Base-by-base conservation (phyloP, 1,140 invertebrate species). In the Cephus cinctus region DNA sequence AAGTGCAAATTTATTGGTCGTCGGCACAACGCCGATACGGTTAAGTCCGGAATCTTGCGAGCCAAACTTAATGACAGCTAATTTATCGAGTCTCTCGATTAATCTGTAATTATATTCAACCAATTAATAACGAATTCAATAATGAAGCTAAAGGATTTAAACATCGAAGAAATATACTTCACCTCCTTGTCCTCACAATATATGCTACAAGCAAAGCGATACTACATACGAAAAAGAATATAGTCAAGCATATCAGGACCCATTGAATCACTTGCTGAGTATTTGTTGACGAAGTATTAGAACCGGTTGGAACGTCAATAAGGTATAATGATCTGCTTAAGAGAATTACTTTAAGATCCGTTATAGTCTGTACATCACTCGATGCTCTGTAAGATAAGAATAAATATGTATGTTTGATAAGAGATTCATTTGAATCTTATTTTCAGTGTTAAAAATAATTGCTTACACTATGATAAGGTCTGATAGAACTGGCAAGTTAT, bases 1-100 rank as follows among this genome's bases (percentile, higher is more conserved):
- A 1, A 78, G 63, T 2, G 85, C 80, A 71, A 86, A 82, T 56
- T 81, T 78, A 73, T 88, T 88, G 21, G 84, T 86, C 23, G 79
- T 83, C 8, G 86, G 86, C 9, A 83, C 78, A 2, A 65, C 58
- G 39, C 80, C 80, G 44, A 78, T 73, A 42, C 78, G 57, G 71
- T 82, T 81, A 5, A 82, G 56, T 40, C 77, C 79, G 0, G 82
- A 83, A 14, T 83, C 79, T 59, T 81, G 74, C 0, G 84, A 84
- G 2, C 81, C 83, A 65, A 82, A 84, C 49, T 83, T 81, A 2
- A 75, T 81, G 47, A 75, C 75, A 2, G 81, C 80, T 19, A 86
- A 63, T 2, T 81, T 81, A 48, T 80, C 70, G 23, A 86, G 64
- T 2, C 79, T 77, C 23, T 73, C 68, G 30, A 76, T 79, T 23